phyloP scores from a whole-genome alignment of 1,140 invertebrate genomes.

The Drosophila neocordata region DNA sequence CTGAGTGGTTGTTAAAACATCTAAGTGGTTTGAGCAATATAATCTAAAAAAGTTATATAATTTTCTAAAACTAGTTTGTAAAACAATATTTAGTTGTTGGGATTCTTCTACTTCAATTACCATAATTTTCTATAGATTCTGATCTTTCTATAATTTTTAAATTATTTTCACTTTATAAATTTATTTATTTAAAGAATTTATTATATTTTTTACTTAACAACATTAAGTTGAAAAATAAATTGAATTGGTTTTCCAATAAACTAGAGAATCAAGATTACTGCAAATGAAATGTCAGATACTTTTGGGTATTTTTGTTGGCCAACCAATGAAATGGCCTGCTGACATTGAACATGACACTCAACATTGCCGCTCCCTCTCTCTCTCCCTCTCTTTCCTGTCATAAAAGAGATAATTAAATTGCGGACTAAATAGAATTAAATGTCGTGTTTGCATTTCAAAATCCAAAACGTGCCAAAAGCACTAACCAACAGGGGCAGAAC shows the following conservation, averaged over 20 bases:
- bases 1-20: not conserved
- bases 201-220: too few relatives aligned
- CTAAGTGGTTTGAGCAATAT: conserved; percentile 4
- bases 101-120: too few relatives aligned
- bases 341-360: conserved; percentile 72
- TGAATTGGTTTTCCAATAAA: too few relatives aligned
- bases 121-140: too few relatives aligned
- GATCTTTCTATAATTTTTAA: too few relatives aligned
- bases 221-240: too few relatives aligned
- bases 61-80: not conserved
- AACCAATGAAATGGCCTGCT: conserved; percentile 28
- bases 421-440: conserved; percentile 79
- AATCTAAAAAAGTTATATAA: not conserved
- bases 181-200: too few relatives aligned
- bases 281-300: not conserved
- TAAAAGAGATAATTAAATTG: conserved; percentile 76
- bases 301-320: not conserved
- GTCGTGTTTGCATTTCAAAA: conserved; percentile 81
- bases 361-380: conserved; percentile 13
- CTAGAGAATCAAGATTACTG: not conserved
- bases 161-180: too few relatives aligned
- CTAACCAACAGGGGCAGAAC: conserved; percentile 13
- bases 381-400: too few relatives aligned
- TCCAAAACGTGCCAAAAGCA: conserved; percentile 67
- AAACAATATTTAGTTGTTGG: not conserved